Evolutionary conservation across 2,113 vertebrate species (phyloP).

Genomic region (Callaeas wilsoni): DNA sequence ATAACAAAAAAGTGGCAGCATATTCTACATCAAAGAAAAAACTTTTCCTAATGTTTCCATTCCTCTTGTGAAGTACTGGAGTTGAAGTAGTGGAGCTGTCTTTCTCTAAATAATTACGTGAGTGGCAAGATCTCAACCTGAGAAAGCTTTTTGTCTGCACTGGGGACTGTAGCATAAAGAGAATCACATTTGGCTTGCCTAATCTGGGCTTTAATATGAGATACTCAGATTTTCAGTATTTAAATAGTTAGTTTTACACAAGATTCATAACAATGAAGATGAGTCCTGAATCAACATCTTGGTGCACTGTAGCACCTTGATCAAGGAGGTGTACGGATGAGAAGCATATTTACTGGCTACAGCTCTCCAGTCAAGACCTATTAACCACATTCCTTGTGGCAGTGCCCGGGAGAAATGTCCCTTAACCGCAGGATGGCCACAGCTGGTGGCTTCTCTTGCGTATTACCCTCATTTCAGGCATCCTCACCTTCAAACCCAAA

Average conservation of each 20-base stretch:
- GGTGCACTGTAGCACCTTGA: not conserved
- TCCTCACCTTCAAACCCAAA: not conserved
- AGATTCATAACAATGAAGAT: not conserved
- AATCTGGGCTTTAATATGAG: not conserved
- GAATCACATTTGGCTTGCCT: conserved; percentile 10
- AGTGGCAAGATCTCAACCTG: conserved; percentile 55
- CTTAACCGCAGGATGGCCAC: not conserved
- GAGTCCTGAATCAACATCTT: not conserved
- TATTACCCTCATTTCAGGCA: not conserved
- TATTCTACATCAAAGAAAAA: conserved; percentile 72
- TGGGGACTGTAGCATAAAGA: conserved; percentile 25
- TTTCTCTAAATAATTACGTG: conserved; percentile 43
- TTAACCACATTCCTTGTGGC: not conserved
- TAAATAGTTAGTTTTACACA: conserved; percentile 34
- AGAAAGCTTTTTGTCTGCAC: conserved; percentile 56
- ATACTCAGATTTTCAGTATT: not conserved
- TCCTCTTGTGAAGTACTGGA: conserved; percentile 61
- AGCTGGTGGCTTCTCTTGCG: not conserved
- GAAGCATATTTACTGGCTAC: not conserved
- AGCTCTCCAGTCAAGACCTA: not conserved
- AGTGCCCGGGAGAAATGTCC: not conserved
- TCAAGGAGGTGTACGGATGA: not conserved
- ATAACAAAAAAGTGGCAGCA: conserved; percentile 68
- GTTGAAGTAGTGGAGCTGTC: conserved; percentile 49
- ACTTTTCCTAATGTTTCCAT: conserved; percentile 70